Percentiles rank a stretch among this genome's conserved stretches.
Evolutionary conservation across 2,113 vertebrate species (phyloP).

Genomic region (Atrichornis clamosus): DNA sequence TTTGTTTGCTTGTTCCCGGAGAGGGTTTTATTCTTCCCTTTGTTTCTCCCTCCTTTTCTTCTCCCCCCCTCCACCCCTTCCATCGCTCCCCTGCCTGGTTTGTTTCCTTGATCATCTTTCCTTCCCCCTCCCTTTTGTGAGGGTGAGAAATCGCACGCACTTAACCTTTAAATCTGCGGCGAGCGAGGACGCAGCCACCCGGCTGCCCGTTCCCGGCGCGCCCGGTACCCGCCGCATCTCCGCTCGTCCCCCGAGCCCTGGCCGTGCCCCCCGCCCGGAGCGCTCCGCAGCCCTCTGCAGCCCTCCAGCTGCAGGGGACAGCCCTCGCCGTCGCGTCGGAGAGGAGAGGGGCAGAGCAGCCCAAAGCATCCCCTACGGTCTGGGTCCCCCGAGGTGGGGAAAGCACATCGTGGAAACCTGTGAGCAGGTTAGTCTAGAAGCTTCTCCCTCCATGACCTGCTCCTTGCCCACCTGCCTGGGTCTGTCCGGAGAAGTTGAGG

Average conservation of each 20-base stretch:
- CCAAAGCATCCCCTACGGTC: neutral
- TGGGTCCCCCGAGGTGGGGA: neutral
- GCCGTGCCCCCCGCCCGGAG: neutral
- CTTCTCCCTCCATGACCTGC: neutral
- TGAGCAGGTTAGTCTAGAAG: conserved; percentile 42
- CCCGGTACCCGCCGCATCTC: conserved; percentile 27
- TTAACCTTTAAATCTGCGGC: conserved; percentile 34
- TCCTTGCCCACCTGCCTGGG: neutral
- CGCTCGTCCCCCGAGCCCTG: neutral
- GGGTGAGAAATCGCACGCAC: neutral
- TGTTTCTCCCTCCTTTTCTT: conserved; percentile 34
- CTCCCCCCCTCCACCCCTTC: neutral
- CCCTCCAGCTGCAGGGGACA: neutral
- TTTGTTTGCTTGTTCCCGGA: conserved; percentile 40
- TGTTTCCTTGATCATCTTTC: conserved; percentile 27
- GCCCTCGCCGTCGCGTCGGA: neutral
- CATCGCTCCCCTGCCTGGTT: neutral
- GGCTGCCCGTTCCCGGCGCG: neutral
- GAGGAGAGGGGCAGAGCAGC: neutral
- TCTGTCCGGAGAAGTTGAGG: neutral
- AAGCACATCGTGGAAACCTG: neutral
- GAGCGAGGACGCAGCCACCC: neutral
- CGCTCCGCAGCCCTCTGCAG: neutral
- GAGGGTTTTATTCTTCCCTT: conserved; percentile 40
- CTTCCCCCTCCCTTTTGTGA: neutral